Conservation (phyloP, 2,113 vertebrate species). For the Lates calcarifer region DNA sequence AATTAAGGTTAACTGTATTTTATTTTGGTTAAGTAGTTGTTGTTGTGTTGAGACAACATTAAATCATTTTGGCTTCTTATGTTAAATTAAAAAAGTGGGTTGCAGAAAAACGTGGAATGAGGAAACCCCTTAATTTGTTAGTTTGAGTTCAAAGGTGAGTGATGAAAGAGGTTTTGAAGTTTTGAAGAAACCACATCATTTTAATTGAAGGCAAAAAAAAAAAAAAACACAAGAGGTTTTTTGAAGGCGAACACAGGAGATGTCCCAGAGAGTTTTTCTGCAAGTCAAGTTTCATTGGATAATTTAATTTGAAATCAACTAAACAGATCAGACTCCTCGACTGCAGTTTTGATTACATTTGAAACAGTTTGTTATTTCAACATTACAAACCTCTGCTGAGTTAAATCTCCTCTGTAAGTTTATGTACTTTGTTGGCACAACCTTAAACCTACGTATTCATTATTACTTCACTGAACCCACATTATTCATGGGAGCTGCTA, state of each 20-base stretch:
- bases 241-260: background rate
- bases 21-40: no score
- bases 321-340: constrained; percentile 23
- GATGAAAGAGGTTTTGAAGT: no score
- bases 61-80: no score
- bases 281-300: constrained; percentile 23
- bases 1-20: no score
- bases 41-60: no score
- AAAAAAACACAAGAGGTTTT: no score
- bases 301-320: constrained; percentile 21
- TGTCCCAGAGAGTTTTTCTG: background rate
- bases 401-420: background rate
- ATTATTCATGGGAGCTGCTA: background rate
- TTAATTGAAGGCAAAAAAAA: no score
- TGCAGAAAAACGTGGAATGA: no score
- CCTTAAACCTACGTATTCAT: constrained; percentile 2
- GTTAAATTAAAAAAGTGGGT: no score
- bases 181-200: no score
- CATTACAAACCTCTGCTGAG: background rate
- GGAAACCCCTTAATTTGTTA: no score
- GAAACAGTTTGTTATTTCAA: constrained; percentile 43
- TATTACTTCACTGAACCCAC: background rate
- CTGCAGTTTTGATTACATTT: constrained; percentile 36
- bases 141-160: no score
- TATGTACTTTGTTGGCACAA: background rate